Evolutionary conservation across 2,797 vertebrate genomes (phyloP), one percentile per base, ranked within the genome.

Genomic region (Astyanax mexicanus): DNA sequence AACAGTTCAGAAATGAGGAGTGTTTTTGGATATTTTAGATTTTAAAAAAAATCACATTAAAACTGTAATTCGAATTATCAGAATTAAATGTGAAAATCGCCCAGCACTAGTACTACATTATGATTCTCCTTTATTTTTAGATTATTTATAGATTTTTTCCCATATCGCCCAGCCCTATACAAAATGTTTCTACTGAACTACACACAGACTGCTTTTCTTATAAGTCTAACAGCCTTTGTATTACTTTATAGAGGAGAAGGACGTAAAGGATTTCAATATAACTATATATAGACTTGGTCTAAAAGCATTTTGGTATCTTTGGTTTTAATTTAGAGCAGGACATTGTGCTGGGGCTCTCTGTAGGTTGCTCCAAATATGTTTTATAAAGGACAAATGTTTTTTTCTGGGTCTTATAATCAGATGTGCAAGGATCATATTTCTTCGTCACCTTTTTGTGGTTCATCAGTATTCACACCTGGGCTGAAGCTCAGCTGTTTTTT

Each of bases 201-300:
- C 29, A n/a, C 15, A 6, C 0, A 12, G 32, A 58, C 29, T 4
- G 29, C 55, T 37, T 10, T 57, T 32, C 13, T 17, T 6, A 3
- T 1, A 15, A 32, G 5, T 29, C 29, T 29, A 32, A 29, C 13
- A 17, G 27, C 6, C n/a, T 49, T 49, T 49, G 42, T 15, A 4
- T 19, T 49, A 17, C 6, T 21, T 8, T 49, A 8, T 8, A 7
- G 45, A 49, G 49, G 45, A 52, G 54, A 4, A 32, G 4, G 2
- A 29, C 15, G 29, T 32, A 32, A 8, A 6, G 27, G 54, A 29
- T 8, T 52, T 52, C 21, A 12, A 21, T 13, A 55, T n/a, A 65
- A 57, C 25, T 73, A 25, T 72, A 40, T 44, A 49, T 72, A 67
- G 51, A 60, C 66, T 68, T 54, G 47, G 57, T 66, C 29, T 13